Evolutionary conservation across 2,888 invertebrate species (phyloP), one percentile per base, ranked within the genome.

Genomic region (Cryptocephalus moraei): DNA sequence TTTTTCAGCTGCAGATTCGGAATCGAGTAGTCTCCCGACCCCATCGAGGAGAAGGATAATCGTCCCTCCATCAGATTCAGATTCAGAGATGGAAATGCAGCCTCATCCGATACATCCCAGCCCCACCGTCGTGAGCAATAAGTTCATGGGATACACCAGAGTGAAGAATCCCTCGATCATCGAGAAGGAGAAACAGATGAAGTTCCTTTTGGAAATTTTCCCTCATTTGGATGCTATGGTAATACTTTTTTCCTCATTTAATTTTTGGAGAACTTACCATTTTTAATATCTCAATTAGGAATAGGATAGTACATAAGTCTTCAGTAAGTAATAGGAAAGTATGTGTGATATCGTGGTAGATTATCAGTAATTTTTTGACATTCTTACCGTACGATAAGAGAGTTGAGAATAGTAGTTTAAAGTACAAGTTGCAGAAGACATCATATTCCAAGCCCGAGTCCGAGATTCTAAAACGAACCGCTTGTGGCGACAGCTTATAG

Each of bases 191-290:
- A 72, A 76, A 45, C 72, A 79, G 51, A 76, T 82, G 62, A 74
- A 76, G 62, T 81, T 80, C 65, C 75, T 83, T 69, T 68, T 75
- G 52, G 75, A 78, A 62, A 77, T 78, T 69, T 82, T 80, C 60
- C 82, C 82, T 6, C 73, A 76, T 47, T 69, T 79, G 56, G 75
- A 79, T 52, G 74, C 76, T 32, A 69, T 77, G 68, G 82, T 82
- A 68, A 31, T 22, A 22, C 12, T 34, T 40, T 14, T 22, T 9
- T 41, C 11, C 9, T 36, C n/a, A 32, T 13, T 39, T 14, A 41
- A 10, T 44, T 45, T 39, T 34, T 47, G 36, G n/a, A 22, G 22
- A 22, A 6, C 22, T 22, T 22, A 4, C 22, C 22, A 22, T 2
- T 2, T 22, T 22, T 22, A 4, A 22, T 22, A 4, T 22, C 6